Base-by-base conservation (phyloP, 1,140 invertebrate species). In the Drosophila nigrodunni region DNA sequence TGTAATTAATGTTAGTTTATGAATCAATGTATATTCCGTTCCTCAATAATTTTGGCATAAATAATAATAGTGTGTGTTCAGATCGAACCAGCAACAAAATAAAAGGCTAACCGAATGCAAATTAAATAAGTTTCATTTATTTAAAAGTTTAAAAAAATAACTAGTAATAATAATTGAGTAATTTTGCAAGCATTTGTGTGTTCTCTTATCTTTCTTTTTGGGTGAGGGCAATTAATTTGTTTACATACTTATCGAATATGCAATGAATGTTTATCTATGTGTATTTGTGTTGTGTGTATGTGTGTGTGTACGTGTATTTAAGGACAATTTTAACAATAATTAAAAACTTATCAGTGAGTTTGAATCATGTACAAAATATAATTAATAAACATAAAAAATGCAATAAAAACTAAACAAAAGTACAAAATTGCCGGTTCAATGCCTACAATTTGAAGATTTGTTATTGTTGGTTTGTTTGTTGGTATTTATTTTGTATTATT, bases 331-430 rank as follows among this genome's bases (percentile, higher is more conserved):
- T 77, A 86, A 86, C 79, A 86, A 87, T 88, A 89, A 87, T 83
- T 83, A 88, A 87, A 88, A 87, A 87, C 80, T 88, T 89, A 86
- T 65, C 72, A 79, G 77, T 86, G 82, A 87, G 76, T 78, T 81
- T 60, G 71, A 79, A 82, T 82, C 41, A n/a, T 74, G 83, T 87
- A 87, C 83, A 87, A 87, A 87, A 83, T 80, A 80, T 83, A 88
- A 80, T 80, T 77, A 87, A 82, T 83, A 87, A 87, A 89, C 83
- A 89, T 87, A 50, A 83, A 83, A 87, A 87, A 80, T 87, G 80
- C 75, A 77, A 77, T 83, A 74, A 83, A 83, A 80, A 80, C 76
- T 83, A 83, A 87, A 87, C 85, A 87, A 83, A 86, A 88, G 83
- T 77, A 87, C 76, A 59, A 67, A 77, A 80, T 87, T 87, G 83